Conservation (phyloP, 2,888 invertebrate species). For the Spicauda simplicius region DNA sequence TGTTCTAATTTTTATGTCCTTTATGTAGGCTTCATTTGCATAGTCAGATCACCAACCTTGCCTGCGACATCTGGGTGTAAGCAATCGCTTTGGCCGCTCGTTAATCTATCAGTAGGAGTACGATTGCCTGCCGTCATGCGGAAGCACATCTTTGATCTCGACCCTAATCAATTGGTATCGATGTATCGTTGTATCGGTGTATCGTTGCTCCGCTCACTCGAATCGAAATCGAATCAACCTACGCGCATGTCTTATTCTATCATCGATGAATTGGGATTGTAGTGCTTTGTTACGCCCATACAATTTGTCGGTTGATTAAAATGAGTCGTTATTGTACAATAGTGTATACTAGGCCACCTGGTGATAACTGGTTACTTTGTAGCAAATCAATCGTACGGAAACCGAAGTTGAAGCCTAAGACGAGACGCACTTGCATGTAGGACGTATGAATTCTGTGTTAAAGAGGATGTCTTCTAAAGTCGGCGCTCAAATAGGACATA, state of each 20-base stretch:
- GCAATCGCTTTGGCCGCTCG: constrained; percentile 46
- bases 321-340: no score
- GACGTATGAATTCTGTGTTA: no score
- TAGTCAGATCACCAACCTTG: background rate
- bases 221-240: constrained; percentile 66
- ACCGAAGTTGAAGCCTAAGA: no score
- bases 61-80: constrained; percentile 34
- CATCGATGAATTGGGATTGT: constrained; percentile 37
- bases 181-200: constrained; percentile 44
- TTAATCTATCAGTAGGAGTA: constrained; percentile 49
- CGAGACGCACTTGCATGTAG: no score
- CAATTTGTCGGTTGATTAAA: constrained; percentile 15
- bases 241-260: constrained; percentile 64
- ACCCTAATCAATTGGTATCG: constrained; percentile 72
- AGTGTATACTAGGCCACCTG: no score
- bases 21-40: background rate
- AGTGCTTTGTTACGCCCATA: constrained; percentile 23
- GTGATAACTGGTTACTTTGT: no score
- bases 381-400: no score
- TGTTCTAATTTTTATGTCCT: background rate
- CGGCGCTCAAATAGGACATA: no score
- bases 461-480: no score
- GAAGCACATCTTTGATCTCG: constrained; percentile 76
- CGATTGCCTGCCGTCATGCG: constrained; percentile 61
- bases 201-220: constrained; percentile 58